Base-by-base conservation (phyloP, 2,797 vertebrate genomes). In the Mionectes olivaceus region DNA sequence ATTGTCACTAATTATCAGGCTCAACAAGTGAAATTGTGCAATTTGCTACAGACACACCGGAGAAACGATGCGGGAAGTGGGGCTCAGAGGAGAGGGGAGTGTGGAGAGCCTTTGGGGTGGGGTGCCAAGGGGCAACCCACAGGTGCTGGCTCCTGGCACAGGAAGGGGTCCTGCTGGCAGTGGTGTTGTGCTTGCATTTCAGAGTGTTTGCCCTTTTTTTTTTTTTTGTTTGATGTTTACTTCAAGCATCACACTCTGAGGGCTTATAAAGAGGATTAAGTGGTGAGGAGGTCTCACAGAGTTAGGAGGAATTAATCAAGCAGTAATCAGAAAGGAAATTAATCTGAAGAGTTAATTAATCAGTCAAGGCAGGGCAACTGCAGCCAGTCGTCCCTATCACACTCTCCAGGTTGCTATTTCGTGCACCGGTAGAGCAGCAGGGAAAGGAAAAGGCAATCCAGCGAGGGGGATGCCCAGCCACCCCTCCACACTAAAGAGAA, bases 1-100 rank as follows among this genome's bases (percentile, higher is more conserved):
- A 98, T 97, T 97, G 97, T 97, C 97, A 82, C 96, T 98, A 98
- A 98, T 98, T 98, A 98, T 97, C 96, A 97, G 94, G 97, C 96
- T 97, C 94, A 96, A 97, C 95, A 97, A 98, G 97, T 97, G 97
- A 97, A 98, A 98, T 96, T 46, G 94, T 86, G 75, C 94, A 69
- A 96, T 97, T 97, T 97, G 97, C 97, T 96, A 97, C 91, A 96
- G 98, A 89, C 92, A 94, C 30, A 55, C 95, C 89, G 91, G 96
- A 97, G 90, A 97, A 88, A 73, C 7, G 55, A 33, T 1, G 13
- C 0, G 3, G 63, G 35, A 74, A 90, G 70, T 4, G 2, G 43
- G 30, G 23, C 75, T 67, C 0, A 0, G 69, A 89, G 95, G 87
- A 94, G 80, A 93, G 79, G 81, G 73, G 67, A 95, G 94, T 2